A percentile compares a stretch with the other conserved stretches of the same genome.
Conservation (phyloP, 2,113 vertebrate genomes). For the Myocastor coypus region DNA sequence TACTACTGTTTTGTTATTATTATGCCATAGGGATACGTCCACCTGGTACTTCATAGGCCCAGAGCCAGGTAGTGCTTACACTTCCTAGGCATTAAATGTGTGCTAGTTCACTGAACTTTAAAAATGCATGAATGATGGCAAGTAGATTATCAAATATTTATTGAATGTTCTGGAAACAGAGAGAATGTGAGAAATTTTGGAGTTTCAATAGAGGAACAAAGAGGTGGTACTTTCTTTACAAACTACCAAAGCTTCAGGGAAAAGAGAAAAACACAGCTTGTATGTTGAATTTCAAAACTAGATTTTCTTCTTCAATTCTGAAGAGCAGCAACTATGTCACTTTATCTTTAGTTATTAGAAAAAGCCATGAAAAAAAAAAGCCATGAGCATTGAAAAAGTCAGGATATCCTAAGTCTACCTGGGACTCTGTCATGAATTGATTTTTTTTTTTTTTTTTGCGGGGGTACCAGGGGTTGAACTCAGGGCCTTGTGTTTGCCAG, state of each 20-base stretch:
- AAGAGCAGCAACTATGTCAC: background rate
- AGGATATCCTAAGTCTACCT: background rate
- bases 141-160: constrained; percentile 45
- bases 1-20: background rate
- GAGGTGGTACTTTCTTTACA: background rate
- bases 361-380: background rate
- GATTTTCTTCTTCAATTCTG: background rate
- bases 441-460: background rate
- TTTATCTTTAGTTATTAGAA: background rate
- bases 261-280: background rate
- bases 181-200: background rate
- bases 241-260: background rate
- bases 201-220: constrained; percentile 14
- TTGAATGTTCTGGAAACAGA: constrained; percentile 1
- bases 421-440: background rate
- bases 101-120: constrained; percentile 8
- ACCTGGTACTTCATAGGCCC: background rate
- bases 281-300: background rate
- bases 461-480: too few species aligned
- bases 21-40: background rate
- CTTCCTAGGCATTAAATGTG: constrained; percentile 1
- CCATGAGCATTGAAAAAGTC: background rate
- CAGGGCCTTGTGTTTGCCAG: too few species aligned
- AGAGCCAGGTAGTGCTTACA: background rate
- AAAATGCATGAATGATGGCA: constrained; percentile 29